Evolutionary conservation across 1,140 invertebrate species (phyloP).

Genomic region (Schlechtendalia chinensis): DNA sequence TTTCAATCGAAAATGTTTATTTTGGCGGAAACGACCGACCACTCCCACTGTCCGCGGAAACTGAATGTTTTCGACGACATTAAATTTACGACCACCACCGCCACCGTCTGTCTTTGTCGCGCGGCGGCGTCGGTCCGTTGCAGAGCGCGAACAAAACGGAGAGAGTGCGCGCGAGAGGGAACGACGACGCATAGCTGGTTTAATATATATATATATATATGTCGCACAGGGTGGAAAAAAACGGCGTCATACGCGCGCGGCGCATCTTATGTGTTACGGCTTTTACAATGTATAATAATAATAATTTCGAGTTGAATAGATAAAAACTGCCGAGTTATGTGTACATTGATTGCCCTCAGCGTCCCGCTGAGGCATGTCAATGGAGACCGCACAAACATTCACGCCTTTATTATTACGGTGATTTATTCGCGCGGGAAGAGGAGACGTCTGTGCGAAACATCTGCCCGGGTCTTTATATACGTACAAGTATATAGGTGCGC

Average conservation of each 20-base stretch:
- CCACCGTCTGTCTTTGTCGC: no score
- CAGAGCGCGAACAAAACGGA: constrained; percentile 7
- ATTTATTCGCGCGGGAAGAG: constrained; percentile 31
- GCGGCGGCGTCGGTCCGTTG: neutral
- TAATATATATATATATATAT: no score
- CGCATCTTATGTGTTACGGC: no score
- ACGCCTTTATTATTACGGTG: constrained; percentile 48
- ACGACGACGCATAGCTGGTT: no score
- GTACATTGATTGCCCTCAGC: constrained; percentile 44
- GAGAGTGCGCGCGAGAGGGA: neutral
- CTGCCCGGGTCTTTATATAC: constrained; percentile 24
- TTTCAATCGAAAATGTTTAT: no score
- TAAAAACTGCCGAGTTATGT: constrained; percentile 48
- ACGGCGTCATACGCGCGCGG: neutral
- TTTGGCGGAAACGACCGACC: no score
- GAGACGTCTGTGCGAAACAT: constrained; percentile 41
- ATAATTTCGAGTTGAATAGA: constrained; percentile 36
- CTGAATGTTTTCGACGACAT: no score
- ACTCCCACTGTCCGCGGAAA: no score
- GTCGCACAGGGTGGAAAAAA: neutral
- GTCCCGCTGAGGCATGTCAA: constrained; percentile 38
- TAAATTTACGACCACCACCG: no score
- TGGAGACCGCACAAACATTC: constrained; percentile 50
- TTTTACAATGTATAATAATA: constrained; percentile 26
- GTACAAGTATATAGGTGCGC: no score